phyloP scores from a whole-genome alignment of 1,140 invertebrate species.

The Aphaenogaster rudis region DNA sequence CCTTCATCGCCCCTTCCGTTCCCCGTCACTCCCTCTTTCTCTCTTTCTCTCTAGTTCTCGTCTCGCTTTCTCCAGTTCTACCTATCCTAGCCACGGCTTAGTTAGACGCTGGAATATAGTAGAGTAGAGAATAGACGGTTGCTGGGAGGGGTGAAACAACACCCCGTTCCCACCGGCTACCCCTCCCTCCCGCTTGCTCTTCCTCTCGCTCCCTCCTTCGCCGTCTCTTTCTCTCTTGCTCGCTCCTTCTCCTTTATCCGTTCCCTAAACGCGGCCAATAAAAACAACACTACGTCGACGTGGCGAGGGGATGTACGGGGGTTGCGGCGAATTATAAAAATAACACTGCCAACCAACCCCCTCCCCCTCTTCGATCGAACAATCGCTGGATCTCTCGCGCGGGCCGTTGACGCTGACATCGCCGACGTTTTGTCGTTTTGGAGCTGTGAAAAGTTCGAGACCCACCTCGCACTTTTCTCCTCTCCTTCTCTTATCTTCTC shows the following conservation, averaged over 20 bases:
- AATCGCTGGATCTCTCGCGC: conserved; percentile 82
- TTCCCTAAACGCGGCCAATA: conserved; percentile 85
- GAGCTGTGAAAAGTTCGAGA: conserved; percentile 60
- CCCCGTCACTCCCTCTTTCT: neutral
- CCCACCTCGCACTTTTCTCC: conserved; percentile 63
- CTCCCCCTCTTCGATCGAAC: conserved; percentile 78
- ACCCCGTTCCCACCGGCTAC: conserved; percentile 83
- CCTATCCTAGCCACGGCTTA: conserved; percentile 79
- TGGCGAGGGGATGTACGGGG: conserved; percentile 72
- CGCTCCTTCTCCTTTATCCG: conserved; percentile 37
- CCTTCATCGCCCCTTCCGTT: conserved; percentile 1
- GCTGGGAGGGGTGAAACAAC: conserved; percentile 84
- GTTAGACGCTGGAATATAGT: conserved; percentile 71
- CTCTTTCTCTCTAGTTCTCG: conserved; percentile 38
- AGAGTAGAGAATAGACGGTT: conserved; percentile 71
- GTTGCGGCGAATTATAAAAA: conserved; percentile 85
- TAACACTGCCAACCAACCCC: conserved; percentile 79
- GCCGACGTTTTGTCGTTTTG: conserved; percentile 51
- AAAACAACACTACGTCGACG: conserved; percentile 83
- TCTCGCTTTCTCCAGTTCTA: conserved; percentile 73
- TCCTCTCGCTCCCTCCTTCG: conserved; percentile 12
- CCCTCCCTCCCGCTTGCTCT: conserved; percentile 37
- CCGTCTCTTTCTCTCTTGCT: conserved; percentile 26
- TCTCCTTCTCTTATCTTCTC: conserved; percentile 1
- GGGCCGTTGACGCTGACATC: conserved; percentile 65